Evolutionary conservation across 2,888 invertebrate genomes (phyloP), one percentile per base, ranked within the genome.

Genomic region (Globia sparganii): DNA sequence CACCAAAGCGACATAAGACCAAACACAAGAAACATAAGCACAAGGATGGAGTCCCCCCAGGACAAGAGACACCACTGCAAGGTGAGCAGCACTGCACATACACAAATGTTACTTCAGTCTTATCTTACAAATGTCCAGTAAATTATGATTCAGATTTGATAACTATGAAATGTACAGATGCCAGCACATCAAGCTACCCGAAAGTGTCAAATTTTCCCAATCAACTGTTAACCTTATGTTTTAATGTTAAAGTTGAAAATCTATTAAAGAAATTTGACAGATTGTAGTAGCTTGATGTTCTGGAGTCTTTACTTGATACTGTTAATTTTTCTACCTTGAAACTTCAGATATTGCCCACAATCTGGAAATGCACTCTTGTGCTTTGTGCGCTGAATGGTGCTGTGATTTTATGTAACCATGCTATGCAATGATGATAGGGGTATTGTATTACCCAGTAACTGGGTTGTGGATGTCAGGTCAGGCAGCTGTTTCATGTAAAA

Each of bases 1-100:
- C 99, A 84, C 98, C 98, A 91, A 98, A 99, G 93, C 98, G 99
- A 95, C 99, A 99, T 92, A 99, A 99, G 96, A 99, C 99, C 92
- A 99, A 99, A 94, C 99, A 99, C 93, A 99, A 99, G 97, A 99
- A 99, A 92, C 99, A 99, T 90, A 99, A 99, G 95, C 98, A 99
- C 92, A 99, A 99, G 97, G 98, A 98, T 90, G 98, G 98, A 28
- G 98, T 98, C 77, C 97, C 97, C 64, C 98, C 97, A 62, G 97
- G 97, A 84, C 98, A 98, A 91, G 98, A 98, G 93, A 97, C 98
- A 80, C 97, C 98, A 62, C 93, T 98, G 64, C 97, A 98, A 91
- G 97, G 98, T 97, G 93, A 75, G 86, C 89, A 65, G 6, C n/a
- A 25, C 46, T 31, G n/a, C 13, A 46, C 31, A 49, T 31, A 31